Evolutionary conservation across 1,140 invertebrate species (phyloP).

Genomic region (Octopus bimaculoides): DNA sequence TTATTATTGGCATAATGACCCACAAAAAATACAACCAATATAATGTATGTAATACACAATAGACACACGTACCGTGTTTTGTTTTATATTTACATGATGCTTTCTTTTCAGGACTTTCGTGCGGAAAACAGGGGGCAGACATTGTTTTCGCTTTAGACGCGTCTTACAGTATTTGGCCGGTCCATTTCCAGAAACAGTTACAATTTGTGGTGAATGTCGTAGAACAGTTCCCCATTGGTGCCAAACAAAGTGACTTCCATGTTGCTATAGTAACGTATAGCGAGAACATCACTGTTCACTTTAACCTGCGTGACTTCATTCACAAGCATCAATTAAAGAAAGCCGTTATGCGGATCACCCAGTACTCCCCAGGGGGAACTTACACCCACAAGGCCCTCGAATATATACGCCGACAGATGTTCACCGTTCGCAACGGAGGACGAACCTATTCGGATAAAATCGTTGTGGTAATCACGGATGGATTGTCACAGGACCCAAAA

Average conservation of each 20-base stretch:
- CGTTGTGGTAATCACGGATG: conserved; percentile 41
- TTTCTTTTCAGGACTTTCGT: not conserved
- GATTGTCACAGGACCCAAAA: conserved; percentile 27
- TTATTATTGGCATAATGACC: too few species aligned
- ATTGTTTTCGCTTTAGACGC: conserved; percentile 29
- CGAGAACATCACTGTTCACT: conserved; percentile 23
- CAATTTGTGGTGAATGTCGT: conserved; percentile 27
- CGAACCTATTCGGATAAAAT: conserved; percentile 31
- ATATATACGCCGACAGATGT: conserved; percentile 33
- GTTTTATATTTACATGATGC: too few species aligned
- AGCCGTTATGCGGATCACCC: conserved; percentile 27
- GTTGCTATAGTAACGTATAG: conserved; percentile 30
- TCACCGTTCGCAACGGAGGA: conserved; percentile 28
- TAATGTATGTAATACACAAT: too few species aligned
- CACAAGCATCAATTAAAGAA: conserved; percentile 20
- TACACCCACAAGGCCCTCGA: conserved; percentile 27
- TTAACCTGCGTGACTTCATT: conserved; percentile 23
- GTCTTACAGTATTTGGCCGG: conserved; percentile 24
- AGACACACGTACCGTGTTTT: too few species aligned
- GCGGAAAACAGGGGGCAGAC: conserved; percentile 20
- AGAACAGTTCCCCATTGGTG: conserved; percentile 21
- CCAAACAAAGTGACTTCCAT: conserved; percentile 17
- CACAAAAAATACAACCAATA: too few species aligned
- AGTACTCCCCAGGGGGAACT: conserved; percentile 22
- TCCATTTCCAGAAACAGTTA: conserved; percentile 25